Evolutionary conservation across 2,113 vertebrate species (phyloP).

Genomic region (Balaeniceps rex): DNA sequence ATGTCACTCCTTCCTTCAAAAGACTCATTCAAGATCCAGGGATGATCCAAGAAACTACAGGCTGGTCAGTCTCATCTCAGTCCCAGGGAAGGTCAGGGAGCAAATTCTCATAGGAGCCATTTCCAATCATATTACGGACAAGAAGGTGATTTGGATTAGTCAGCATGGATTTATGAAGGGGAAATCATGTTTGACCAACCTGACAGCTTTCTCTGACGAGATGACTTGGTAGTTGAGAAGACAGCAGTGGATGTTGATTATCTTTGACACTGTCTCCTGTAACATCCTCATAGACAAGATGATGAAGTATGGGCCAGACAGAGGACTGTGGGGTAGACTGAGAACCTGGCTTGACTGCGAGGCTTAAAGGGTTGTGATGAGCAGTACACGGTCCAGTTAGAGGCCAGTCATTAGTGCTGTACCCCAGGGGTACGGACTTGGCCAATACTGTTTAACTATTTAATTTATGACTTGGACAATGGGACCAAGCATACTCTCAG

Average conservation of each 20-base stretch:
- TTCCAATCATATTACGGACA: neutral
- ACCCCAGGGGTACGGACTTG: neutral
- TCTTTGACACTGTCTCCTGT: neutral
- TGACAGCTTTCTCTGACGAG: neutral
- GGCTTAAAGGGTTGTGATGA: neutral
- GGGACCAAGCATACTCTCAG: neutral
- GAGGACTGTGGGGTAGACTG: neutral
- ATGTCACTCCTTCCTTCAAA: neutral
- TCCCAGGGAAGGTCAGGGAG: neutral
- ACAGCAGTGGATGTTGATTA: neutral
- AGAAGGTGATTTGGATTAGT: neutral
- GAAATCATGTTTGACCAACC: neutral
- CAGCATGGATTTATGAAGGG: neutral
- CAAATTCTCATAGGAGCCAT: neutral
- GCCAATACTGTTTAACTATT: neutral
- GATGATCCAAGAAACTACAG: neutral
- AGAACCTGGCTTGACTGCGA: neutral
- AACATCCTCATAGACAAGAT: neutral
- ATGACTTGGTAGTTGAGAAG: neutral
- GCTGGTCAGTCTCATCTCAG: neutral
- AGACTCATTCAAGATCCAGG: neutral
- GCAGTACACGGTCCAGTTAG: fast-evolving
- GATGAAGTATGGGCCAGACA: neutral
- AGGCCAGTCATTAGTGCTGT: neutral
- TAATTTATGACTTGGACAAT: neutral